Evolutionary conservation across 2,888 invertebrate species (phyloP).

Genomic region (Pimpla rufipes): DNA sequence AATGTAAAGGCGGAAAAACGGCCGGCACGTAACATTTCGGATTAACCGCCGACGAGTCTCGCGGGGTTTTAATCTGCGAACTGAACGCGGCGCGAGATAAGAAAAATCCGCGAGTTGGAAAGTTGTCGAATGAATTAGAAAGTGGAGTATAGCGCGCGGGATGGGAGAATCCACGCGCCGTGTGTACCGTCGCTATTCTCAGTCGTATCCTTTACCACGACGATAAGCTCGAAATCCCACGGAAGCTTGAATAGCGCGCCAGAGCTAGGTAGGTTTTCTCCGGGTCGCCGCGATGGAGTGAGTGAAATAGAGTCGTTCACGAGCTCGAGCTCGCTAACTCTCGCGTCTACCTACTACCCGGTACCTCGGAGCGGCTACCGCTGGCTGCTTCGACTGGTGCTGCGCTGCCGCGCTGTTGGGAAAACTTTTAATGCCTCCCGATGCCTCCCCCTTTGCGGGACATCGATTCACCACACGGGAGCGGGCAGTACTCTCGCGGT

Average conservation of each 20-base stretch:
- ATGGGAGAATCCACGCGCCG: constrained; percentile 14
- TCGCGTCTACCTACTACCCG: constrained; percentile 24
- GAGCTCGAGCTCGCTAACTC: constrained; percentile 58
- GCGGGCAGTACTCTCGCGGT: constrained; percentile 57
- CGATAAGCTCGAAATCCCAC: constrained; percentile 67
- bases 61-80: neutral
- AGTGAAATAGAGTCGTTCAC: constrained; percentile 60
- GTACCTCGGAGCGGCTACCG: constrained; percentile 49
- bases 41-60: neutral
- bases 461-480: constrained; percentile 65
- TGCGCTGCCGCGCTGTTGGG: constrained; percentile 46
- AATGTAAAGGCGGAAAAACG: too few relatives aligned
- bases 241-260: constrained; percentile 54
- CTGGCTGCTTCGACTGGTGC: constrained; percentile 37
- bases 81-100: constrained; percentile 24
- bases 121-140: constrained; percentile 45
- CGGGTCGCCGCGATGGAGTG: constrained; percentile 59
- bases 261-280: constrained; percentile 36
- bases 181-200: constrained; percentile 43
- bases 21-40: too few relatives aligned
- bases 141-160: constrained; percentile 30
- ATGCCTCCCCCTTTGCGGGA: constrained; percentile 55
- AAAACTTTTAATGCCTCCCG: constrained; percentile 69
- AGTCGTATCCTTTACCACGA: constrained; percentile 54
- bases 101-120: constrained; percentile 13